Base-by-base conservation (phyloP, 2,797 vertebrate species). In the Danio aesculapii region DNA sequence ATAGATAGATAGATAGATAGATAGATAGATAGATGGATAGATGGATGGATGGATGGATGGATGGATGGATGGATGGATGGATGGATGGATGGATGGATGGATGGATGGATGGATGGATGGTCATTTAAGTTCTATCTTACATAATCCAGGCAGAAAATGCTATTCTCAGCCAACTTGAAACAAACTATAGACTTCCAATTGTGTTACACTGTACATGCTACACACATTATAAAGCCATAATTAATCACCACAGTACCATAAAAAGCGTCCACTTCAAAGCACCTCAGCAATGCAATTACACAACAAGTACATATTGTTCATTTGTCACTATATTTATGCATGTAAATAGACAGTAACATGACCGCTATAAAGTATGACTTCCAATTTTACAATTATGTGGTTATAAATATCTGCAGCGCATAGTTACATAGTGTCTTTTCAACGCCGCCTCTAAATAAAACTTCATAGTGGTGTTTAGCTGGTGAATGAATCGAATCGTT, bases 401-500 rank as follows among this genome's bases (percentile, higher is more conserved):
- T 67, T 81, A 72, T 77, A 67, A 84, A 84, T 81, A 77, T 43
- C 67, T 11, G 43, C 73, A 74, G 30, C 19, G 19, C 17, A 44
- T 71, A 46, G 50, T 64, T 70, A 63, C 73, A 47, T 68, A 8
- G 71, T 13, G 63, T 81, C 55, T 81, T 58, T 68, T 16, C 58
- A 67, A 63, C 55, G 61, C 52, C 52, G 71, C 72, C 68, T 75
- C 68, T 79, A 78, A 75, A 73, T 77, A 59, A 77, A 84, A 79
- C 66, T 83, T 83, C 43, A 71, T 55, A 55, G 16, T 17, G 39
- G 16, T 17, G 39, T 53, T 6, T 44, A 43, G n/a, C 30, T 71
- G 10, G 39, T 17, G 69, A 41, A 43, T 44, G 30, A 71, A 13
- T 71, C 39, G 9, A 17, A 68, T 67, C 55, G 10, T 6, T 70